Evolutionary conservation across 2,888 invertebrate species (phyloP), one percentile per base, ranked within the genome.

Genomic region (Ectropis crepuscularia): DNA sequence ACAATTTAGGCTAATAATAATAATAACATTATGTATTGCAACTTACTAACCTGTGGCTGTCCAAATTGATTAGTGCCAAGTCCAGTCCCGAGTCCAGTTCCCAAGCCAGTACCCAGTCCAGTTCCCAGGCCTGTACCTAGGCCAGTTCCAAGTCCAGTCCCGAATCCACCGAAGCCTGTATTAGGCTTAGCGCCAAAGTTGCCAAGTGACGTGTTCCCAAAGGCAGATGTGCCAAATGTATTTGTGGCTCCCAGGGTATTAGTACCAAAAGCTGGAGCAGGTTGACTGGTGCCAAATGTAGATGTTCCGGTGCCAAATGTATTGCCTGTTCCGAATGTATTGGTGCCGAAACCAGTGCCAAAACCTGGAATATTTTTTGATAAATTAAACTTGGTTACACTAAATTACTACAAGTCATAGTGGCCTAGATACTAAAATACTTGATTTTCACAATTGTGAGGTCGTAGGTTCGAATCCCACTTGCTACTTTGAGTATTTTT

Each of bases 161-260:
- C 94, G 78, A 95, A 94, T 7, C 89, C 79, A 9, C 92, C 87
- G 74, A 90, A 88, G n/a, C 94, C 94, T 0, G 76, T 71, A n/a
- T 82, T 84, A 74, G 86, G 83, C 45, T 80, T 77, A 43, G 74
- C 65, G 6, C 82, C 85, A 75, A 86, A 85, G 37, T 10, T 51
- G 28, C 88, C 86, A 76, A 86, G 82, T 38, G 88, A 75, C 11
- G 57, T 66, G 11, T 74, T 76, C 0, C 86, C 87, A 76, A 86
- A 87, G 54, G 82, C 69, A 46, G 82, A 72, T 5, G 87, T 74
- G 76, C 75, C 89, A 77, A 84, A 83, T 61, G 85, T 75, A 42
- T 49, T 50, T 2, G 16, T 28, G 12, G 37, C 10, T 39, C 47
- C 68, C n/a, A 54, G 45, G 5, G 54, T 45, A 37, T 45, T 75